Percentiles rank a stretch among this genome's conserved stretches.
These are phyloP conservation scores for Hoplostethus atlanticus DNA, from an alignment of 2,797 vertebrate genomes.

Conservation along the genomic window DNA sequence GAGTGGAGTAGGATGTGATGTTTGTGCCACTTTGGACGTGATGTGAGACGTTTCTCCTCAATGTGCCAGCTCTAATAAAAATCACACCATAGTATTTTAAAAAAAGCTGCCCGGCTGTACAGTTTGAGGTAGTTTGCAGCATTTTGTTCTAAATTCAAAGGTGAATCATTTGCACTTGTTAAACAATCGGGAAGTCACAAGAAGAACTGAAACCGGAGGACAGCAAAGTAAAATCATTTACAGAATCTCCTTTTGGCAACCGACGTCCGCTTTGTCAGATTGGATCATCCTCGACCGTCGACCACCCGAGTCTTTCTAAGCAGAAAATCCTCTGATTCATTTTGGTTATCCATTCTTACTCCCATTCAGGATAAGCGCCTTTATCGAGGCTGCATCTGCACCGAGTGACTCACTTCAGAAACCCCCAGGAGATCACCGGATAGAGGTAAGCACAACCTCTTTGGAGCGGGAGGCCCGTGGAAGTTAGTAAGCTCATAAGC, in stretches of 20 bases:
- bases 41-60: background rate
- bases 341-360: background rate
- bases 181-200: background rate
- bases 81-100: background rate
- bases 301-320: background rate
- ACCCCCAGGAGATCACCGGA: background rate
- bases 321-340: conserved; percentile 13
- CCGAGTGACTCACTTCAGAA: conserved; percentile 2
- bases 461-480: background rate
- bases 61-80: conserved; percentile 26
- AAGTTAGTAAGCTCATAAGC: conserved; percentile 3
- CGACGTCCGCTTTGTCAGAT: no score
- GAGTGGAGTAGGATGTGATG: conserved; percentile 35
- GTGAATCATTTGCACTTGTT: conserved; percentile 1
- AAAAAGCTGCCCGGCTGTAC: conserved; percentile 30
- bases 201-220: background rate
- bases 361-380: background rate
- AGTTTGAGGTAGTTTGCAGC: conserved; percentile 21
- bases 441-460: conserved; percentile 7
- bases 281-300: conserved; percentile 1
- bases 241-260: no score
- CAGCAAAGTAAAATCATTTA: background rate
- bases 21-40: conserved; percentile 1
- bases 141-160: background rate
- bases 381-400: background rate